These are phyloP conservation scores for Rhinolophus sinicus DNA, from an alignment of 2,113 vertebrate species.

Conservation along the genomic window DNA sequence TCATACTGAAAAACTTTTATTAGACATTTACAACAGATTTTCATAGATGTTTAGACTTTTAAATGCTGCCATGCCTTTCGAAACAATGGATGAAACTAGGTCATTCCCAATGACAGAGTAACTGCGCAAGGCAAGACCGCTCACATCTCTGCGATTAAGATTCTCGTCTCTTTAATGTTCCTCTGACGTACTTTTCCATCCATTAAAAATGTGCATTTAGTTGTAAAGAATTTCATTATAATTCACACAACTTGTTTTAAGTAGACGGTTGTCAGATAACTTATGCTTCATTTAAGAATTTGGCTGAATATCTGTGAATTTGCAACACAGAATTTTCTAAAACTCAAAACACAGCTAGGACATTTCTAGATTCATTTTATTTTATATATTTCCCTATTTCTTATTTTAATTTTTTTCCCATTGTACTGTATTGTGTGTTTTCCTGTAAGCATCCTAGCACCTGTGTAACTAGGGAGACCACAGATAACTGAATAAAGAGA, in stretches of 20 bases:
- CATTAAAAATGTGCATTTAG: conserved; percentile 62
- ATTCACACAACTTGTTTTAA: conserved; percentile 35
- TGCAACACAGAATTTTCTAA: conserved; percentile 34
- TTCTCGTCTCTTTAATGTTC: conserved; percentile 32
- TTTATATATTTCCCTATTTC: not conserved
- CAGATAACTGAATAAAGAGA: not conserved
- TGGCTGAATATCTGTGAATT: conserved; percentile 13
- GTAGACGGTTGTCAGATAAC: conserved; percentile 37
- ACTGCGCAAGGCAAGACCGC: not conserved
- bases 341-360: conserved; percentile 40
- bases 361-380: not conserved
- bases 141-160: not conserved
- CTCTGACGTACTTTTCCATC: conserved; percentile 40
- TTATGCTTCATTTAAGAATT: conserved; percentile 46
- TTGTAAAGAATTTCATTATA: conserved; percentile 53
- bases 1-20: conserved; percentile 47
- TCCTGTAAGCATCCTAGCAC: not conserved
- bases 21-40: conserved; percentile 9
- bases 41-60: conserved; percentile 34
- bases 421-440: not conserved
- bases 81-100: conserved; percentile 24
- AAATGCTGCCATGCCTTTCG: not conserved
- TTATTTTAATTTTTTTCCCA: not conserved
- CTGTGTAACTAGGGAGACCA: not conserved
- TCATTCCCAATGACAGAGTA: not conserved